phyloP scores from a whole-genome alignment of 1,140 invertebrate genomes.

The Sycobia sp. region DNA sequence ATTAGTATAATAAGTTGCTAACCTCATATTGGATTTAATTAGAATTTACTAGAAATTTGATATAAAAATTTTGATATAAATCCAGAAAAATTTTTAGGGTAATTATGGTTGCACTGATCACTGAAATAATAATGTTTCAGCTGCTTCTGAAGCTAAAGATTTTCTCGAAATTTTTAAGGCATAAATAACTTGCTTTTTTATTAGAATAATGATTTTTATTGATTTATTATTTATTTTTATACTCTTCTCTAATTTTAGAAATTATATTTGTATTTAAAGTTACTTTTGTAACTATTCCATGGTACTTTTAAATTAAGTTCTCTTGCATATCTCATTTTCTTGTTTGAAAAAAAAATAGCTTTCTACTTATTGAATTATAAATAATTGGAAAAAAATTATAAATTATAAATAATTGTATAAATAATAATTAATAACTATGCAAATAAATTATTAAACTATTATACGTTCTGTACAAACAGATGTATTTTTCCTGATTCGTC shows the following conservation, averaged over 20 bases:
- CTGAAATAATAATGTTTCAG: conserved; percentile 46
- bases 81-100: conserved; percentile 62
- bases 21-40: conserved; percentile 44
- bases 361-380: too few species aligned
- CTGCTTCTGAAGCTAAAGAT: conserved; percentile 54
- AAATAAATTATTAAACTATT: too few species aligned
- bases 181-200: conserved; percentile 62
- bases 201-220: conserved; percentile 52
- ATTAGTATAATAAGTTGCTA: neutral
- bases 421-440: too few species aligned
- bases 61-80: conserved; percentile 55
- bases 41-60: too few species aligned
- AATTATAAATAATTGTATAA: too few species aligned
- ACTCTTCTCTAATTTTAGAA: conserved; percentile 38
- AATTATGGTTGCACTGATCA: conserved; percentile 65
- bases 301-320: conserved; percentile 42
- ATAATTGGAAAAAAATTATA: too few species aligned
- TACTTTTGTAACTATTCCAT: conserved; percentile 51
- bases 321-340: neutral
- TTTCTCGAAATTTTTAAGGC: conserved; percentile 51
- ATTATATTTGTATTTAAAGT: conserved; percentile 45
- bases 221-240: conserved; percentile 45
- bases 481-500: too few species aligned
- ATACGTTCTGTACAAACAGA: too few species aligned
- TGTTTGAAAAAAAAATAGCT: too few species aligned